Evolutionary conservation across 1,140 invertebrate species (phyloP), one percentile per base, ranked within the genome.

Genomic region (Latrodectus geometricus): DNA sequence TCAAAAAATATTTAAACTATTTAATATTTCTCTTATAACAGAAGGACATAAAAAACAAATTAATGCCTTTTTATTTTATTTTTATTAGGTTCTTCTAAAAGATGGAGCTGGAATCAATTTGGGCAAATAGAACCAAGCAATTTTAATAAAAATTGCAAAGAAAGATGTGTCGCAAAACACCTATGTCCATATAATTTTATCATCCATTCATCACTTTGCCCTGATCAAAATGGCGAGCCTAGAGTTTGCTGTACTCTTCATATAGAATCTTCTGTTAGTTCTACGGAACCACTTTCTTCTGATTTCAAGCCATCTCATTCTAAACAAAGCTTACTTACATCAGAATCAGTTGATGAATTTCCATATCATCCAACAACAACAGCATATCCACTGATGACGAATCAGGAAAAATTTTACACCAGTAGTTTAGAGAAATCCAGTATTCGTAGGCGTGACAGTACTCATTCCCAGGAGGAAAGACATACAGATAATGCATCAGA

Each of bases 111-210:
- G 21, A n/a, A 7, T 21, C 4, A 11, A 21, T 23, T 23, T 69
- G 21, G 4, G 20, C 17, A 69, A 21, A n/a, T 21, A 0, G 68
- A 69, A 11, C 20, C n/a, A 21, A 11, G 8, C 21, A 75, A 8
- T 20, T 23, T 12, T 75, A 20, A 75, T 75, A 20, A 12, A 20
- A 5, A 23, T 0, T n/a, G 20, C 8, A 23, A 97, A 88, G 68
- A n/a, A 21, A 14, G 20, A n/a, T 69, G 68, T 1, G 68, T 69
- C 9, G 5, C 4, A 69, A 14, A 21, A 21, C 20, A 11, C 14
- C 9, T n/a, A 69, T 69, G 68, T n/a, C 17, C 68, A 21, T 11
- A n/a, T 21, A 11, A 20, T 8, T 7, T n/a, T 20, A 69, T 23
- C 20, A 7, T 21, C 14, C 17, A 11, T 21, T 11, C 17, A 8